Evolutionary conservation across 2,888 invertebrate genomes (phyloP).

Genomic region (Nemoura dubitans): DNA sequence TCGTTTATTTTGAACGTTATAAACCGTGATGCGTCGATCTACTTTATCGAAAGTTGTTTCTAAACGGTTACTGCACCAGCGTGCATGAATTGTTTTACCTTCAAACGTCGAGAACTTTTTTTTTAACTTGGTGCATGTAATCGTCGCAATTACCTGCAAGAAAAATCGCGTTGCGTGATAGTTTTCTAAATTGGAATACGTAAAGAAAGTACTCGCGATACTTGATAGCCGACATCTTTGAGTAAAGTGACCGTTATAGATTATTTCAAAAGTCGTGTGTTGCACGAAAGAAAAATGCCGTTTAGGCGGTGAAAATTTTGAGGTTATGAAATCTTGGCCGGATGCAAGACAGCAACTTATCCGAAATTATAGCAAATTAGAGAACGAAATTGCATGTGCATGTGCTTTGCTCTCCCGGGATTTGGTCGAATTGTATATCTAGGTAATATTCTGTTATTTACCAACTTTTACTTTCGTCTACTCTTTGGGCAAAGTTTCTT

Average conservation of each 20-base stretch:
- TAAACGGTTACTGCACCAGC: not conserved
- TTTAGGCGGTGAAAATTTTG: not conserved
- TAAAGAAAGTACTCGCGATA: not conserved
- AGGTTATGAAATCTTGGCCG: not conserved
- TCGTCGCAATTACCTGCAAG: not conserved
- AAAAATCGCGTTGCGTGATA: not conserved
- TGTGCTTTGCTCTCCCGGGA: not conserved
- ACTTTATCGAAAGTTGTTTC: not conserved
- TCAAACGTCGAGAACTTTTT: not conserved
- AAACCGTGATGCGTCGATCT: not conserved
- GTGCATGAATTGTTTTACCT: not conserved
- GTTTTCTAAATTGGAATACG: not conserved
- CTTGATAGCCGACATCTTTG: too few relatives aligned
- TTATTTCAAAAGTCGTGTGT: too few relatives aligned
- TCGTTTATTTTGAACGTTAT: not conserved
- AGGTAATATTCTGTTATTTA: not conserved
- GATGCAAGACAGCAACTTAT: not conserved
- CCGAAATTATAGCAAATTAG: not conserved
- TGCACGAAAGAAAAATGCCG: not conserved
- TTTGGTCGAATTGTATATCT: not conserved
- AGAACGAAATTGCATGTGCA: not conserved
- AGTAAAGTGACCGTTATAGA: too few relatives aligned
- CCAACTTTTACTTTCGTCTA: not conserved
- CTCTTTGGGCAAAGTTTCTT: too few relatives aligned
- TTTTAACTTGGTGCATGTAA: not conserved